Conservation (phyloP, 92 coral and sea anemone species). For the Actinernus sp. region DNA sequence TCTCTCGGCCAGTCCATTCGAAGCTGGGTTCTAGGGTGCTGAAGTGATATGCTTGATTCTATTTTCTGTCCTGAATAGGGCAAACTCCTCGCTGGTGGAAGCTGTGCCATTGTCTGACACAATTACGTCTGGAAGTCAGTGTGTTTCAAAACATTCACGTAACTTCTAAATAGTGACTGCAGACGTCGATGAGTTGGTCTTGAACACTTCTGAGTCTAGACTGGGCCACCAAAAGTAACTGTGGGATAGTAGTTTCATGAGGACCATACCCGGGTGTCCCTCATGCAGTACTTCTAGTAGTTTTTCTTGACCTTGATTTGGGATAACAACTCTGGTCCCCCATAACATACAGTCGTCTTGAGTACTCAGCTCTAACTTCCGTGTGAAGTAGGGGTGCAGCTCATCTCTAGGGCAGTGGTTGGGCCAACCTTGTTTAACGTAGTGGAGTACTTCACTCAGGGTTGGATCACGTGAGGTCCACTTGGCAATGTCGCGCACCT, state of each 20-base stretch:
- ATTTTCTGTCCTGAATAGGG: slow-evolving; percentile 21
- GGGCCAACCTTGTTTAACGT: too few species aligned
- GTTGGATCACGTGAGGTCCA: not conserved
- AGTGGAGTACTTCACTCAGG: not conserved
- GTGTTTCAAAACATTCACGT: not conserved
- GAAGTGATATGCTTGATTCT: slow-evolving; percentile 41
- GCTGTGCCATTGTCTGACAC: too few species aligned
- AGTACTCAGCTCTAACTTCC: not conserved
- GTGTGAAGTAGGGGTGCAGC: not conserved
- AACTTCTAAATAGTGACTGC: too few species aligned
- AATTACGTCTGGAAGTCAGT: too few species aligned
- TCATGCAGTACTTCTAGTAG: too few species aligned
- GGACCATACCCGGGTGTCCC: slow-evolving; percentile 2
- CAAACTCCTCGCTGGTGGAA: slow-evolving; percentile 37
- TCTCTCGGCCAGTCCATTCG: slow-evolving; percentile 48
- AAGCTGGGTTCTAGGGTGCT: slow-evolving; percentile 42
- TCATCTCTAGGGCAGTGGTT: not conserved
- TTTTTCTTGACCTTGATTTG: too few species aligned
- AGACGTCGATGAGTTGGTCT: too few species aligned
- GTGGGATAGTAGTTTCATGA: not conserved
- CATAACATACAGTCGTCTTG: not conserved
- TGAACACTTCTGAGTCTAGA: not conserved
- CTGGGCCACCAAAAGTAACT: not conserved
- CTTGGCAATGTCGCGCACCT: not conserved
- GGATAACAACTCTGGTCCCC: slow-evolving; percentile 4